Evolutionary conservation across 2,113 vertebrate genomes (phyloP), one percentile per base, ranked within the genome.

Genomic region (Uria lomvia): DNA sequence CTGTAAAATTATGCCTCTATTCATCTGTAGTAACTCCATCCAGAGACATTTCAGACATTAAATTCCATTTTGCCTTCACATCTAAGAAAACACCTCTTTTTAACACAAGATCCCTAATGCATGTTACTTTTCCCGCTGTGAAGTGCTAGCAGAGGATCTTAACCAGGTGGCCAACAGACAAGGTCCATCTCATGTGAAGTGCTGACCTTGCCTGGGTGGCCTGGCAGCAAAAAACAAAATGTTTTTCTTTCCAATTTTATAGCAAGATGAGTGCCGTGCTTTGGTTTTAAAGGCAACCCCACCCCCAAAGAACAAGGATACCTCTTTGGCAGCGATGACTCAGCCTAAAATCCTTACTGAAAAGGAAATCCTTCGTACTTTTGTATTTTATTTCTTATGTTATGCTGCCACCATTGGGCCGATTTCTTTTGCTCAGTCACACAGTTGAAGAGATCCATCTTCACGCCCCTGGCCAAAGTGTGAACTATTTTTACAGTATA

Each of bases 391-490:
- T 92, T 95, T 94, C 95, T 97, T 98, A 97, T 92, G 96, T 75
- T 94, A 93, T 97, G 90, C 98, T 98, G 98, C 98, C 98, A 97
- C 96, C 98, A 43, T 72, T 96, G 96, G 98, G 96, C 38, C 76
- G 45, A 68, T 89, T 82, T 83, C 34, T 56, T 86, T 72, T 87
- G 63, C 91, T 94, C 95, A 89, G 68, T 65, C 62, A 93, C 60
- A 65, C 1, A 7, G 21, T 26, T 85, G 32, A 72, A 80, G n/a
- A 32, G 12, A 49, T 53, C 42, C 34, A 78, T 63, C 45, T 56
- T 88, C 56, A 91, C 38, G 40, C 18, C 50, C 18, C 62, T 30
- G 20, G 82, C 67, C 27, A 78, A 86, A 75, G 34, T 27, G 23
- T 36, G 32, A 93, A 53, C 29, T 42, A 50, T 59, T 86, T 94